Percentiles rank a stretch among this genome's conserved stretches.
phyloP scores from a whole-genome alignment of 2,888 invertebrate species.

The Eristalinus aeneus region DNA sequence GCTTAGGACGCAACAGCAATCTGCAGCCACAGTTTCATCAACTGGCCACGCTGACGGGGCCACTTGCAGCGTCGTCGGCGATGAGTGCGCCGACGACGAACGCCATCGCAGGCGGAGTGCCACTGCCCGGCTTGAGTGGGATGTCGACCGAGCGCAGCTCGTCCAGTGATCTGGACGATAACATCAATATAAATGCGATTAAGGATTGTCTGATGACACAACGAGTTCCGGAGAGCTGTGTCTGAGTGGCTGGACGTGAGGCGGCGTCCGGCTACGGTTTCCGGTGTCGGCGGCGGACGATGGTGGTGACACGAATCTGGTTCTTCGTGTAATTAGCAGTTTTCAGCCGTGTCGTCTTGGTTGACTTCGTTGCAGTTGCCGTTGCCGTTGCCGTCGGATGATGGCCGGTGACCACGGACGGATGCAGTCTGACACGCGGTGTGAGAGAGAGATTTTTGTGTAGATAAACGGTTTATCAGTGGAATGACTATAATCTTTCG shows the following conservation, averaged over 20 bases:
- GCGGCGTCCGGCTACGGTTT: background rate
- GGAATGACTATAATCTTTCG: background rate
- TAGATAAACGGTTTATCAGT: background rate
- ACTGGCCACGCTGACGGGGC: slow-evolving; percentile 56
- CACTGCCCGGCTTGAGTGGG: slow-evolving; percentile 53
- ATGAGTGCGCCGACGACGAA: slow-evolving; percentile 17
- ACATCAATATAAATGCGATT: slow-evolving; percentile 91
- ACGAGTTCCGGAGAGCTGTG: slow-evolving; percentile 93
- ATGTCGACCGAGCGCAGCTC: slow-evolving; percentile 75
- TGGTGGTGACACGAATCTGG: slow-evolving; percentile 31
- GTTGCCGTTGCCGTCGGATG: background rate
- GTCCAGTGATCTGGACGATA: slow-evolving; percentile 80
- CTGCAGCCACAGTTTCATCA: slow-evolving; percentile 68
- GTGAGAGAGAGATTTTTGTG: background rate
- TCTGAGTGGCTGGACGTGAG: slow-evolving; percentile 82
- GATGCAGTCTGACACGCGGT: background rate
- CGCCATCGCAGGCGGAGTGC: slow-evolving; percentile 73
- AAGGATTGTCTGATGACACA: slow-evolving; percentile 93
- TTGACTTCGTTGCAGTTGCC: background rate
- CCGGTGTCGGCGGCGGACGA: background rate
- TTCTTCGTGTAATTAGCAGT: slow-evolving; percentile 40
- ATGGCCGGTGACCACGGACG: background rate
- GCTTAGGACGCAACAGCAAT: slow-evolving; percentile 67
- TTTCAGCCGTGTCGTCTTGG: slow-evolving; percentile 4
- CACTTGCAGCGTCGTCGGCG: background rate